These are phyloP conservation scores for Bombus difficillimus DNA, from an alignment of 1,140 invertebrate genomes.

Conservation along the genomic window DNA sequence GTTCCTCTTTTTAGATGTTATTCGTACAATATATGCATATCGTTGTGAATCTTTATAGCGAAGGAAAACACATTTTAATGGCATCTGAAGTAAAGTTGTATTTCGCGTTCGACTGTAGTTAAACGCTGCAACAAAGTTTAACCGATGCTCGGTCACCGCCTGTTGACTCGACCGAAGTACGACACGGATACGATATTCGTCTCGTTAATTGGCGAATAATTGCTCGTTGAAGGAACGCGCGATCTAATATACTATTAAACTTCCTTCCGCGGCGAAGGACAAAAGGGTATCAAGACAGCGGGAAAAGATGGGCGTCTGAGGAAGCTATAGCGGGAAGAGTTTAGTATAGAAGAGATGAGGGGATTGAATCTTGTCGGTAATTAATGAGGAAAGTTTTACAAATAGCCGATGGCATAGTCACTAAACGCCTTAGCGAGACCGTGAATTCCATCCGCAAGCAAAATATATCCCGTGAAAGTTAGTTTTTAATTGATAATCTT, in stretches of 20 bases:
- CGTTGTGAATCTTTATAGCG: neutral
- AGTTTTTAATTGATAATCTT: constrained; percentile 70
- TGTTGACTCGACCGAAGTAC: constrained; percentile 28
- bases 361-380: constrained; percentile 78
- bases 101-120: neutral
- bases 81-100: neutral
- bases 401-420: constrained; percentile 73
- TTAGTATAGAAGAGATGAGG: constrained; percentile 55
- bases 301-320: constrained; percentile 43
- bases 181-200: constrained; percentile 28
- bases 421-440: constrained; percentile 69
- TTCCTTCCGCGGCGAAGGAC: constrained; percentile 60
- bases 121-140: neutral
- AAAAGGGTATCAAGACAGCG: constrained; percentile 56
- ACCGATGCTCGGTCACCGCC: neutral
- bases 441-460: constrained; percentile 68
- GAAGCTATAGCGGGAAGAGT: constrained; percentile 8
- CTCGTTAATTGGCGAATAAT: constrained; percentile 69
- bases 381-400: constrained; percentile 80
- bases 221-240: constrained; percentile 49
- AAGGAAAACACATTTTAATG: neutral
- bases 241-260: constrained; percentile 76
- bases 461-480: constrained; percentile 59
- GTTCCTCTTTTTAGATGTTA: no score
- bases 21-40: no score